Base-by-base conservation (phyloP, 2,113 vertebrate species). In the Onychostruthus taczanowskii region DNA sequence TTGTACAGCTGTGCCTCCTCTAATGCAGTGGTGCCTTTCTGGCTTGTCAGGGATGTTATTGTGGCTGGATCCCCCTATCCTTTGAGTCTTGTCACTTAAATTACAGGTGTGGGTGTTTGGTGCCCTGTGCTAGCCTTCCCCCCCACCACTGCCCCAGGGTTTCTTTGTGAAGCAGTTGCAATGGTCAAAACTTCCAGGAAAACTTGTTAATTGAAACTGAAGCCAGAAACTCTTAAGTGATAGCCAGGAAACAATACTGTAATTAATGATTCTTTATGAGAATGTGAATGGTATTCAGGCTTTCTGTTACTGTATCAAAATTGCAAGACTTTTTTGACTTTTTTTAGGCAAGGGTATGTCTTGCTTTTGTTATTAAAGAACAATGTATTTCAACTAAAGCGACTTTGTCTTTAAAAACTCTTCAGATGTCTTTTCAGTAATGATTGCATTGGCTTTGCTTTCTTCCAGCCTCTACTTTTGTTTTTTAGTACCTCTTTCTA, bases 141-240 rank as follows among this genome's bases (percentile, higher is more conserved):
- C 39, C 3, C 4, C 7, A 26, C 9, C 8, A 4, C 7, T 9
- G 4, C 13, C 7, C 5, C 6, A 31, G 31, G 10, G 3, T 5
- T 43, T 55, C 28, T 17, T 49, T 74, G 10, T 78, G 8, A 59
- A 80, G 23, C 21, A 30, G 7, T 53, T 76, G 24, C 1, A 5
- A 4, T 35, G 28, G 6, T 27, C 23, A 64, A 33, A 72, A 64
- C 15, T 61, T 68, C 23, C 6, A 53, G 39, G 37, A 61, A 53
- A 62, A 44, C 11, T 56, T 81, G 28, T 39, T 61, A 68, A 35
- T n/a, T 21, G 5, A 35, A n/a, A 46, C 9, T 20, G 24, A 66
- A 81, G 15, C n/a, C 55, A 37, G 21, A 72, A 78, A 50, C 20
- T 69, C 21, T 56, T 39, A 9, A 49, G 14, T 74, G 59, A 17